A percentile compares a stretch with the other conserved stretches of the same genome.
Conservation (phyloP, 1,140 invertebrate genomes). For the Saccostrea cuccullata region DNA sequence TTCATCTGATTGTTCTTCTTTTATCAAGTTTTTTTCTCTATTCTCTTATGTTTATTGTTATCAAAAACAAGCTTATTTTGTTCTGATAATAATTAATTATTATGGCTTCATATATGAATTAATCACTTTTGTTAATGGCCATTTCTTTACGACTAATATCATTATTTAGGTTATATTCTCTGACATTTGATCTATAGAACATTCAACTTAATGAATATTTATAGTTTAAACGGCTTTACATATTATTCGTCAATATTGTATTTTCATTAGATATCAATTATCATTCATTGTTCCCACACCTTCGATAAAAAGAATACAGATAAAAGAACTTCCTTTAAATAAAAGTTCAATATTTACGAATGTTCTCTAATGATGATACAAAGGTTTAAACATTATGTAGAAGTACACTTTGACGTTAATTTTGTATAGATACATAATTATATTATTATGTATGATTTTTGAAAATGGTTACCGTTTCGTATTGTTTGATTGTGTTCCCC, state of each 20-base stretch:
- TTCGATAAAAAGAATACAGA: background rate
- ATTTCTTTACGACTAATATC: constrained; percentile 21
- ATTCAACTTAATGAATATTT: constrained; percentile 23
- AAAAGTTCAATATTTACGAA: background rate
- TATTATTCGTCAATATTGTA: background rate
- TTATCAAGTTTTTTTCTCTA: background rate
- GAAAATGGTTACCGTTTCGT: too few species aligned
- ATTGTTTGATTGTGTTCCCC: too few species aligned
- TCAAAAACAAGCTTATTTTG: background rate
- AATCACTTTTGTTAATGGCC: constrained; percentile 12
- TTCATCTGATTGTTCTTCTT: background rate
- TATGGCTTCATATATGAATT: background rate
- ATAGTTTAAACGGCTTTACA: constrained; percentile 31
- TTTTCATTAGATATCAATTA: background rate
- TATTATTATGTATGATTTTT: too few species aligned
- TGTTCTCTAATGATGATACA: background rate
- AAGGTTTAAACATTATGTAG: background rate
- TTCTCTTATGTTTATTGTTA: constrained; percentile 20
- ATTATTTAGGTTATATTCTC: constrained; percentile 24
- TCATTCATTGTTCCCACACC: constrained; percentile 2
- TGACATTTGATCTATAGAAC: constrained; percentile 30
- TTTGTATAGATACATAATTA: too few species aligned
- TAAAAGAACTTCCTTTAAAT: constrained; percentile 1
- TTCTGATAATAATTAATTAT: constrained; percentile 9
- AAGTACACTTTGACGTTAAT: too few species aligned